Base-by-base conservation (phyloP, 2,888 invertebrate genomes). In the Automeris io region DNA sequence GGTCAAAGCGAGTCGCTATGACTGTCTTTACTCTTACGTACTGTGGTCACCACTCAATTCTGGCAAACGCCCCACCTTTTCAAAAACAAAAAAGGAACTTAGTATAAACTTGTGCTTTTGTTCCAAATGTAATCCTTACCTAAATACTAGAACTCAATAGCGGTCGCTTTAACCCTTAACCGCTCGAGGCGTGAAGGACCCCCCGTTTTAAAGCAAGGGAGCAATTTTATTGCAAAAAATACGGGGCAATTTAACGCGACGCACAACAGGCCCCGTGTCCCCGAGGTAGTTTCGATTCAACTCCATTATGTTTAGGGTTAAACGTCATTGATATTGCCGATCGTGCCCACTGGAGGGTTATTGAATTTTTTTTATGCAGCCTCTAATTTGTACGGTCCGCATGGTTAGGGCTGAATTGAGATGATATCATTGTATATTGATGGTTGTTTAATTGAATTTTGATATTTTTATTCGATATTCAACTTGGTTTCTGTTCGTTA, bases 261-360 rank as follows among this genome's bases (percentile, higher is more conserved):
- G 66, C 61, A 66, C 70, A 69, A 73, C 64, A 64, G 65, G 73
- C 81, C 71, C 66, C 54, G 59, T 72, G 85, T 79, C 85, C 85
- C 85, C 65, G 68, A 86, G 85, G 85, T 86, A 82, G 85, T 85
- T 85, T 81, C 80, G 73, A 81, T 79, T 72, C 76, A 65, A 74
- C 77, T 71, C 82, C 81, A 86, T 86, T 83, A 85, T 79, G 78
- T 82, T 81, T 81, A 83, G 85, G 86, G 86, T 86, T 85, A 86
- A 85, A 79, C 72, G 79, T 79, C 83, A 85, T 82, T 83, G 85
- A 83, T 86, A 86, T 82, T 75, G 73, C 74, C 77, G 75, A 75
- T 77, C 71, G 74, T 60, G 63, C 62, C 69, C 75, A 64, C 71
- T 67, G 63, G 78, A 73, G 80, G 75, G 77, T 75, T 74, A 81